These are phyloP conservation scores for Apeltes quadracus DNA, from an alignment of 2,113 vertebrate species.

Conservation along the genomic window DNA sequence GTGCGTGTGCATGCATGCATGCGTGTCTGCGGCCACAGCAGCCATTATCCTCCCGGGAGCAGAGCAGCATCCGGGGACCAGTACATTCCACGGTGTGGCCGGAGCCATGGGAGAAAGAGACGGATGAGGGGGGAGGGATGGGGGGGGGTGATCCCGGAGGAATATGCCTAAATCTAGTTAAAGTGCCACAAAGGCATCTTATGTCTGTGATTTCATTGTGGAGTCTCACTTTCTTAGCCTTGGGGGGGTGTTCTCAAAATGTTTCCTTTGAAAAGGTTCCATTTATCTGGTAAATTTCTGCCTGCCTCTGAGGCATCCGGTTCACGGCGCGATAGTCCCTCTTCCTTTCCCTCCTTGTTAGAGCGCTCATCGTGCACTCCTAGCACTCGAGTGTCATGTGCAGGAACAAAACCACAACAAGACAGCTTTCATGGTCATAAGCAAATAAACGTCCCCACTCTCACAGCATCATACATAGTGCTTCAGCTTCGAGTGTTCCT, in stretches of 20 bases:
- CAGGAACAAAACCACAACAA: slow-evolving; percentile 3
- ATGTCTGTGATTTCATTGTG: slow-evolving; percentile 48
- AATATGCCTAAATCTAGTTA: slow-evolving; percentile 40
- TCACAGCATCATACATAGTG: slow-evolving; percentile 74
- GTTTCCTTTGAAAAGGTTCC: slow-evolving; percentile 47
- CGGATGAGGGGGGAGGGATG: background rate
- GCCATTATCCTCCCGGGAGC: slow-evolving; percentile 58
- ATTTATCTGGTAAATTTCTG: slow-evolving; percentile 52
- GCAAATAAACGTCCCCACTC: background rate
- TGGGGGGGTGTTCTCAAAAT: slow-evolving; percentile 34
- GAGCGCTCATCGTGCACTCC: slow-evolving; percentile 6
- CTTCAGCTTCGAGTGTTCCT: slow-evolving; percentile 57
- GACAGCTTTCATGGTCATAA: background rate
- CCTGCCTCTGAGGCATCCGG: slow-evolving; percentile 43
- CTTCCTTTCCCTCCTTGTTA: background rate
- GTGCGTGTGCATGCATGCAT: slow-evolving; percentile 58
- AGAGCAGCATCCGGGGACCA: slow-evolving; percentile 48
- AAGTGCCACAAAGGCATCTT: slow-evolving; percentile 26
- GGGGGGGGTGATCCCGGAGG: slow-evolving; percentile 27
- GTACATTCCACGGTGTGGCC: slow-evolving; percentile 61
- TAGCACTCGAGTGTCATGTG: slow-evolving; percentile 48
- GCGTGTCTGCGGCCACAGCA: slow-evolving; percentile 47
- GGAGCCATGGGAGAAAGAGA: slow-evolving; percentile 46
- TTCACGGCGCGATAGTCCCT: slow-evolving; percentile 56
- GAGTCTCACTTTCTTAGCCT: slow-evolving; percentile 39